phyloP scores from a whole-genome alignment of 1,140 invertebrate genomes.

The Hyposmocoma kahamanoa region DNA sequence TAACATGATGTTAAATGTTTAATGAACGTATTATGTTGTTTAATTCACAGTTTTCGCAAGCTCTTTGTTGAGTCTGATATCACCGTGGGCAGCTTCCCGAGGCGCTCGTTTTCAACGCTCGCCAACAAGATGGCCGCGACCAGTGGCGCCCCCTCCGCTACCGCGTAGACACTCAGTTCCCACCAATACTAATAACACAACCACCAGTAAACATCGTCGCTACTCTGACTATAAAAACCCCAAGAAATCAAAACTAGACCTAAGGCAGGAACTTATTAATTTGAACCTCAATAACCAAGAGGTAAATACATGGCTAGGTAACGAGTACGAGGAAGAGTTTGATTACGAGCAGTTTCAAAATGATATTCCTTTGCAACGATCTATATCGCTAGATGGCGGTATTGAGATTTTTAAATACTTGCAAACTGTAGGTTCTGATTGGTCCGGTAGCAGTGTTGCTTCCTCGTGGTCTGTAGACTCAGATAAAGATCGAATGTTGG shows the following conservation, averaged over 20 bases:
- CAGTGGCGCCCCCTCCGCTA: conserved; percentile 49
- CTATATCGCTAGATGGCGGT: conserved; percentile 56
- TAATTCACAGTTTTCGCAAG: conserved; percentile 74
- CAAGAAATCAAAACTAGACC: conserved; percentile 34
- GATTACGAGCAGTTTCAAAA: conserved; percentile 33
- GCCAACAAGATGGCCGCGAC: conserved; percentile 49
- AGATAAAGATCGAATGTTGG: conserved; percentile 22
- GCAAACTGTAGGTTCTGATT: conserved; percentile 35
- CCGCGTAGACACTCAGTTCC: conserved; percentile 62
- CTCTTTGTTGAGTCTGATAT: conserved; percentile 74
- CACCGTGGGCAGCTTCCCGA: conserved; percentile 68
- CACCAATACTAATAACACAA: conserved; percentile 10
- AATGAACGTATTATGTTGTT: too few species aligned
- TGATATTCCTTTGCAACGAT: conserved; percentile 49
- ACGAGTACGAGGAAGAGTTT: conserved; percentile 34
- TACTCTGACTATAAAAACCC: conserved; percentile 36
- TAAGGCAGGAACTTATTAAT: conserved; percentile 48
- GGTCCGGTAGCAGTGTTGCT: conserved; percentile 25
- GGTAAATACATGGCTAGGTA: conserved; percentile 51
- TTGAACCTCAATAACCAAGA: conserved; percentile 41
- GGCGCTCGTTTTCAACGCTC: conserved; percentile 57
- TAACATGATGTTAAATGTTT: too few species aligned
- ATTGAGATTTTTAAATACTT: conserved; percentile 53
- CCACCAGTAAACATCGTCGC: conserved; percentile 23
- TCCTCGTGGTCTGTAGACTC: conserved; percentile 47